Conservation (phyloP, 2,888 invertebrate species). For the Prionchulus punctatus region DNA sequence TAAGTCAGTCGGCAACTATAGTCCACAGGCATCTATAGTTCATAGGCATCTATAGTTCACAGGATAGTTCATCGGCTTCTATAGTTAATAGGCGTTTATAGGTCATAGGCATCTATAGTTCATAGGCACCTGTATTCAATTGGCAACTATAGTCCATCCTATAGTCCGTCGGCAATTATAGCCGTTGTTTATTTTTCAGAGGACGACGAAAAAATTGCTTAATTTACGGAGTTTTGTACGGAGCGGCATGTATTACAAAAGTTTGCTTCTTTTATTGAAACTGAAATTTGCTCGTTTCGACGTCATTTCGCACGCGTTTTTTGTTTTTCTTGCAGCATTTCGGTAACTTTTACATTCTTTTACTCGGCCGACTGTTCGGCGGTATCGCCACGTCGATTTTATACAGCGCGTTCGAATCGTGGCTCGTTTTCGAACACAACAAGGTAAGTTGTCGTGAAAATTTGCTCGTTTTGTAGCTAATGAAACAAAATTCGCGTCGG, state of each 20-base stretch:
- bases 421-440: conserved; percentile 40
- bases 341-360: conserved; percentile 37
- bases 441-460: conserved; percentile 29
- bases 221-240: conserved; percentile 39
- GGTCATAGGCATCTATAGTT: no score
- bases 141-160: no score
- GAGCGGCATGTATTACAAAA: conserved; percentile 39
- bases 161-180: no score
- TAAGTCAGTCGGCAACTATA: no score
- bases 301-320: no score
- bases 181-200: conserved; percentile 29
- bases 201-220: conserved; percentile 39
- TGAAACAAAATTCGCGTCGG: neutral
- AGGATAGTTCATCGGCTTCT: no score
- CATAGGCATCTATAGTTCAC: no score
- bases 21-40: no score
- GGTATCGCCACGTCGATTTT: conserved; percentile 42
- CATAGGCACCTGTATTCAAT: no score
- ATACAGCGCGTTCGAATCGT: conserved; percentile 41
- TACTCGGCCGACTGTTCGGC: conserved; percentile 38
- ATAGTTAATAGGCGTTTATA: no score
- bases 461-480: neutral
- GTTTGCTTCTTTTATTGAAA: conserved; percentile 19
- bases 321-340: conserved; percentile 33
- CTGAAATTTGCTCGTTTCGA: neutral